Evolutionary conservation across 2,797 vertebrate species (phyloP).

Genomic region (Neosalanx taihuensis): DNA sequence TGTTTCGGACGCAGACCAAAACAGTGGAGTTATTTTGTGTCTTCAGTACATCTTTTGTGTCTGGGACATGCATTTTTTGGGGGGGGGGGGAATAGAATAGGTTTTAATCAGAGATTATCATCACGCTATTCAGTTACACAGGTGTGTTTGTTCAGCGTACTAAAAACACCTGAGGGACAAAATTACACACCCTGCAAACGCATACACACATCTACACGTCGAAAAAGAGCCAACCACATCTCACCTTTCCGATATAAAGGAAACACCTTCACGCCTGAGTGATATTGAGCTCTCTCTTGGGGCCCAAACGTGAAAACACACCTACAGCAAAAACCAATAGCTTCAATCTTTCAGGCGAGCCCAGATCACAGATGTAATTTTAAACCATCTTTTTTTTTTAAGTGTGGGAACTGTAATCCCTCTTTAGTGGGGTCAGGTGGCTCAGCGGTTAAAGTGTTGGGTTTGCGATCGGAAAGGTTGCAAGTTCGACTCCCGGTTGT

Average conservation of each 20-base stretch:
- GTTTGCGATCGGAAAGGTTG: too few relatives aligned
- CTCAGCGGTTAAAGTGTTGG: too few relatives aligned
- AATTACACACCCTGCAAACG: constrained; percentile 25
- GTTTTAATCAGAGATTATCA: constrained; percentile 50
- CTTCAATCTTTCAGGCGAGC: not conserved
- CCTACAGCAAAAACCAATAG: not conserved
- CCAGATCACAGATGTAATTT: not conserved
- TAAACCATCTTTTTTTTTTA: not conserved
- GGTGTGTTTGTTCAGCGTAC: constrained; percentile 56
- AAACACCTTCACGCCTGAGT: constrained; percentile 21
- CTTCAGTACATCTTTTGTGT: constrained; percentile 30
- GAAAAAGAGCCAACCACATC: constrained; percentile 8
- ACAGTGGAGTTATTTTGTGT: constrained; percentile 43
- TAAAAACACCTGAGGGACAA: constrained; percentile 36
- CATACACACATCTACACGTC: constrained; percentile 8
- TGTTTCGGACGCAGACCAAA: constrained; percentile 37
- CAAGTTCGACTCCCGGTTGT: too few relatives aligned
- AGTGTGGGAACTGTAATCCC: not conserved
- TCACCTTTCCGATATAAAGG: not conserved
- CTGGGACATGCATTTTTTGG: constrained; percentile 33
- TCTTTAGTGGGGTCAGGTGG: too few relatives aligned
- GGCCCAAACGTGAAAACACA: not conserved
- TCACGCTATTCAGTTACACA: constrained; percentile 42
- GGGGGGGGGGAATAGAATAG: constrained; percentile 20
- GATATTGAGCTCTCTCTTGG: constrained; percentile 5